phyloP scores from a whole-genome alignment of 2,888 invertebrate species.

The Phlogophora meticulosa region DNA sequence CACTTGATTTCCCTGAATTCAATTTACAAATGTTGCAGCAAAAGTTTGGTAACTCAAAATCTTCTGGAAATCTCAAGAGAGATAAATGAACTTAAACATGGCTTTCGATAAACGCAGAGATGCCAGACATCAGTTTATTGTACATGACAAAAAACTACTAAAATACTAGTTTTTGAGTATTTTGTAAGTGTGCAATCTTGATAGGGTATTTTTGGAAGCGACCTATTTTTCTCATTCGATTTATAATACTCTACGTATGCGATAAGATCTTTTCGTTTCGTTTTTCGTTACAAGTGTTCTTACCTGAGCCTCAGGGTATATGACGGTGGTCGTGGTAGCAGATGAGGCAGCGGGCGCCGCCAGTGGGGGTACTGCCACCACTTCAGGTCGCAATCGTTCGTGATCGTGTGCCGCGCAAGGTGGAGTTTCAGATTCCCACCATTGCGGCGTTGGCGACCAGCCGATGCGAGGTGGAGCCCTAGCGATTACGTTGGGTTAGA shows the following conservation, averaged over 20 bases:
- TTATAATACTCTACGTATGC: not conserved
- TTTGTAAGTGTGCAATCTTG: too few species aligned
- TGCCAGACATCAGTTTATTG: not conserved
- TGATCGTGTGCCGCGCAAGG: slow-evolving; percentile 96
- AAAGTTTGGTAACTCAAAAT: not conserved
- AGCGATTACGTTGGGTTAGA: slow-evolving; percentile 23
- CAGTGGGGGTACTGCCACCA: slow-evolving; percentile 97
- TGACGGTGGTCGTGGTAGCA: slow-evolving; percentile 95
- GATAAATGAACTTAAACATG: not conserved
- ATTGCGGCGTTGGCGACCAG: slow-evolving; percentile 89
- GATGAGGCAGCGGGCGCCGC: slow-evolving; percentile 97
- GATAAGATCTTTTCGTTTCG: too few species aligned
- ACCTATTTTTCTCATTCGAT: too few species aligned
- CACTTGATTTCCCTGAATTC: not conserved
- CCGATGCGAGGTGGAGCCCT: slow-evolving; percentile 86
- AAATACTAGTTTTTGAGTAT: not conserved
- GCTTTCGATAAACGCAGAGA: not conserved
- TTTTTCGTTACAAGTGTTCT: not conserved
- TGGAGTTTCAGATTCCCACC: slow-evolving; percentile 91
- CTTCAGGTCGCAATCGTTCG: slow-evolving; percentile 95
- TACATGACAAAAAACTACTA: too few species aligned
- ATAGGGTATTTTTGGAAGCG: not conserved
- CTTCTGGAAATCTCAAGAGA: not conserved
- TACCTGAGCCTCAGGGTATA: slow-evolving; percentile 98
- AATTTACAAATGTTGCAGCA: not conserved